Conservation (phyloP, 1,140 invertebrate species). For the Globodera ellingtonae region DNA sequence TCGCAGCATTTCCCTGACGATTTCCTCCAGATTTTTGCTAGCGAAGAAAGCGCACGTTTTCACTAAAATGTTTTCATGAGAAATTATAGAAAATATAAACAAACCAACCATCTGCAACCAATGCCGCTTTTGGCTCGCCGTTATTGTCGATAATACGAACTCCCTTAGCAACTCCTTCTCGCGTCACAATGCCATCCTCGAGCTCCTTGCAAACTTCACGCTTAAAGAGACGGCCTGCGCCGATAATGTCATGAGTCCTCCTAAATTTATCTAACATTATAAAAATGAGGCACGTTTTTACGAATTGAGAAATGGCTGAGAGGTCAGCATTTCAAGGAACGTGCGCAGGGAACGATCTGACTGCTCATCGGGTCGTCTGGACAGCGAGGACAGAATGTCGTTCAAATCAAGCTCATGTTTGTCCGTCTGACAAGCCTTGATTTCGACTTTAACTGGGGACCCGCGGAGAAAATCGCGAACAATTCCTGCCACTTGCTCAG, state of each 20-base stretch:
- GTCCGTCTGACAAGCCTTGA: slow-evolving; percentile 6
- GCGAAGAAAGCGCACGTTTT: slow-evolving; percentile 38
- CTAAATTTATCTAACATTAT: slow-evolving; percentile 23
- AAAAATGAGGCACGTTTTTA: slow-evolving; percentile 7
- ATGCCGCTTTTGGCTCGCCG: slow-evolving; percentile 27
- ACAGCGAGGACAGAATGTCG: not conserved
- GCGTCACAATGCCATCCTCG: slow-evolving; percentile 28
- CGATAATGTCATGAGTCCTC: slow-evolving; percentile 26
- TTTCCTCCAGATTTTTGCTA: slow-evolving; percentile 13
- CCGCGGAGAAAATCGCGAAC: slow-evolving; percentile 8
- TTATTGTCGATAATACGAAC: slow-evolving; percentile 35
- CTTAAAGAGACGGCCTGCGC: slow-evolving; percentile 30
- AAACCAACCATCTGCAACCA: slow-evolving; percentile 33
- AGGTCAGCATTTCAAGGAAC: slow-evolving; percentile 36
- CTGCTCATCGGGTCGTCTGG: not conserved
- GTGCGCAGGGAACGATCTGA: slow-evolving; percentile 32
- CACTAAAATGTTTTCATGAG: slow-evolving; percentile 19
- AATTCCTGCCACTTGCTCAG: slow-evolving; percentile 4
- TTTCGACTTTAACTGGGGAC: slow-evolving; percentile 9
- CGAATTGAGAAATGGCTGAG: slow-evolving; percentile 32
- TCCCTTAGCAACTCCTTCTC: slow-evolving; percentile 31
- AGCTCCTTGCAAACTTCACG: slow-evolving; percentile 1
- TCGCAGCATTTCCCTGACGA: slow-evolving; percentile 24
- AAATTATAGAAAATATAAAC: not conserved
- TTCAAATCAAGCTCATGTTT: slow-evolving; percentile 17